These are phyloP conservation scores for Hexactinellida sp. DNA, from an alignment of 37 sponge, comb jelly and placozoan species.

Conservation along the genomic window DNA sequence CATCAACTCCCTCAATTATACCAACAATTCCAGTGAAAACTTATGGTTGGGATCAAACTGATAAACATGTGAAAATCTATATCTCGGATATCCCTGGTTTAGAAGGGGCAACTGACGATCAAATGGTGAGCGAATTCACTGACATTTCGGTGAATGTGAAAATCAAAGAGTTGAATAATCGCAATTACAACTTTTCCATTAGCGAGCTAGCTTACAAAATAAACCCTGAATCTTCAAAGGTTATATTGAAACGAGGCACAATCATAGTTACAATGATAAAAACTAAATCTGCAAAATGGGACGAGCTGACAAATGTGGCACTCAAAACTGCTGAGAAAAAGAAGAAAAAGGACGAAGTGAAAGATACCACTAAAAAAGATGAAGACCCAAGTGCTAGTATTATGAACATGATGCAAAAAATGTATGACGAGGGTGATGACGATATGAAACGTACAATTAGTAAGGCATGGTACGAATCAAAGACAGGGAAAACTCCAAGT, in stretches of 20 bases:
- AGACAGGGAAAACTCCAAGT: constrained; percentile 15
- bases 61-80: constrained; percentile 75
- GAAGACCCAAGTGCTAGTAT: constrained; percentile 69
- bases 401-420: constrained; percentile 84
- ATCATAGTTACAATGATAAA: constrained; percentile 47
- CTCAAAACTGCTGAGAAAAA: constrained; percentile 57
- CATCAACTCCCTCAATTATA: neutral
- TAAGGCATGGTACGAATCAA: constrained; percentile 88
- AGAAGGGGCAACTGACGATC: constrained; percentile 29
- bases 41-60: constrained; percentile 85
- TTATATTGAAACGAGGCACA: constrained; percentile 30
- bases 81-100: constrained; percentile 51
- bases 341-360: constrained; percentile 22
- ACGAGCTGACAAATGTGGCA: constrained; percentile 40
- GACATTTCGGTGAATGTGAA: constrained; percentile 33
- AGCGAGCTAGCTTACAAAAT: neutral
- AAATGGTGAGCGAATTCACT: constrained; percentile 38
- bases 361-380: constrained; percentile 20
- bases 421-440: constrained; percentile 97
- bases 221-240: neutral
- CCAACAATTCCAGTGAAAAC: neutral
- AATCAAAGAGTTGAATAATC: neutral
- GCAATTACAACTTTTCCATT: neutral
- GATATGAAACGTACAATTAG: constrained; percentile 95
- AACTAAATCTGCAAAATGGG: constrained; percentile 28